These are phyloP conservation scores for Dunckerocampus dactyliophorus DNA, from an alignment of 2,113 vertebrate genomes.

Conservation along the genomic window DNA sequence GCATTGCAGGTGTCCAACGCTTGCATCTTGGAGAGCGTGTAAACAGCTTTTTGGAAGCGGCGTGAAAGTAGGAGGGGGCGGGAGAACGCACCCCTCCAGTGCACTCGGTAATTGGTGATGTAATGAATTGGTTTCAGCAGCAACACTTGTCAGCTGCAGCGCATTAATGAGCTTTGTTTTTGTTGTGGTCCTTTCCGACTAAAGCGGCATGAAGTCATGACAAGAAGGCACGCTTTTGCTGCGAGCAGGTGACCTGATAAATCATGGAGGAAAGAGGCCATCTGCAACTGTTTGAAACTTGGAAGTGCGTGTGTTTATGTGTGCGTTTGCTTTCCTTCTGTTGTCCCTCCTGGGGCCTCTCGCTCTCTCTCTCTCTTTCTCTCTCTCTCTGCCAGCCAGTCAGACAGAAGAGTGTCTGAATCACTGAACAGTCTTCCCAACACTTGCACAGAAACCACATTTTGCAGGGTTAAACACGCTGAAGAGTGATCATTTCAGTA, in stretches of 20 bases:
- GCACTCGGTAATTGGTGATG: slow-evolving; percentile 59
- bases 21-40: slow-evolving; percentile 24
- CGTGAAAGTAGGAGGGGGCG: background rate
- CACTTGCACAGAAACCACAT: slow-evolving; percentile 56
- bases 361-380: slow-evolving; percentile 52
- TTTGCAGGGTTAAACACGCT: slow-evolving; percentile 23
- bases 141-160: slow-evolving; percentile 58
- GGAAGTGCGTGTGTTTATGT: slow-evolving; percentile 32
- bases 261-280: slow-evolving; percentile 62
- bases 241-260: slow-evolving; percentile 56
- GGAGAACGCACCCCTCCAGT: slow-evolving; percentile 45
- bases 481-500: slow-evolving; percentile 11
- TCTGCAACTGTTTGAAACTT: slow-evolving; percentile 66
- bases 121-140: slow-evolving; percentile 68
- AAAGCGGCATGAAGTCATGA: slow-evolving; percentile 46
- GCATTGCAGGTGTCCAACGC: slow-evolving; percentile 59
- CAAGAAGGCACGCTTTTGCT: slow-evolving; percentile 38
- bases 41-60: slow-evolving; percentile 35
- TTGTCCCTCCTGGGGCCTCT: slow-evolving; percentile 68
- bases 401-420: slow-evolving; percentile 64
- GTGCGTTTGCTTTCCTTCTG: slow-evolving; percentile 63
- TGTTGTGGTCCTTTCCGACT: slow-evolving; percentile 10
- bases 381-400: slow-evolving; percentile 44
- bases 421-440: slow-evolving; percentile 52
- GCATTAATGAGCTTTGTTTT: slow-evolving; percentile 56